phyloP scores from a whole-genome alignment of 2,888 invertebrate species.

The Limnephilus rhombicus region DNA sequence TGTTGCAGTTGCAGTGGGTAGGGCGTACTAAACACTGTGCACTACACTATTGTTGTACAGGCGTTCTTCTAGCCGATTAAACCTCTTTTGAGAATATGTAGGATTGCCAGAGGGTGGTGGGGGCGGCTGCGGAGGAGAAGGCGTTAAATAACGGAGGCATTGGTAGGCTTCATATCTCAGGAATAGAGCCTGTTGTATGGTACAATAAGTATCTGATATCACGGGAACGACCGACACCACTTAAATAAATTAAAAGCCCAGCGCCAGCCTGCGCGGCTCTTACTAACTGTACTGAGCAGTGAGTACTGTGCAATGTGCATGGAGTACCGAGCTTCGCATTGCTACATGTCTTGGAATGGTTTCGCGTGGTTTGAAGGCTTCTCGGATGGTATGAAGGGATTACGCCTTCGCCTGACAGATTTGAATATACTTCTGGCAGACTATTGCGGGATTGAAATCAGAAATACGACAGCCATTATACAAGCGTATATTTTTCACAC shows the following conservation, averaged over 20 bases:
- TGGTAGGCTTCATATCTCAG: constrained; percentile 56
- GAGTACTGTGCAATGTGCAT: not conserved
- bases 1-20: not conserved
- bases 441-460: constrained; percentile 20
- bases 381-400: constrained; percentile 53
- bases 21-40: not conserved
- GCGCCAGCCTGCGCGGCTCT: constrained; percentile 14
- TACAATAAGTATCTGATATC: constrained; percentile 62
- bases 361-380: constrained; percentile 66
- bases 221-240: constrained; percentile 59
- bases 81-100: constrained; percentile 51
- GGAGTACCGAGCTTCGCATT: not conserved
- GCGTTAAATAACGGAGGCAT: constrained; percentile 52
- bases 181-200: constrained; percentile 38
- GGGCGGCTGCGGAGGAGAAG: constrained; percentile 3
- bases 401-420: constrained; percentile 31
- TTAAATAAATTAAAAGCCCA: constrained; percentile 65
- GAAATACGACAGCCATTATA: not conserved
- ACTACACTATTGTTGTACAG: not conserved
- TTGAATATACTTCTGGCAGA: constrained; percentile 28
- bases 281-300: not conserved
- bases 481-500: not conserved
- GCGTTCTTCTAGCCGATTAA: constrained; percentile 49
- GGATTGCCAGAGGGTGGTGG: not conserved
- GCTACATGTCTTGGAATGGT: constrained; percentile 51